Evolutionary conservation across 2,797 vertebrate genomes (phyloP).

Genomic region (Mastacembelus armatus): DNA sequence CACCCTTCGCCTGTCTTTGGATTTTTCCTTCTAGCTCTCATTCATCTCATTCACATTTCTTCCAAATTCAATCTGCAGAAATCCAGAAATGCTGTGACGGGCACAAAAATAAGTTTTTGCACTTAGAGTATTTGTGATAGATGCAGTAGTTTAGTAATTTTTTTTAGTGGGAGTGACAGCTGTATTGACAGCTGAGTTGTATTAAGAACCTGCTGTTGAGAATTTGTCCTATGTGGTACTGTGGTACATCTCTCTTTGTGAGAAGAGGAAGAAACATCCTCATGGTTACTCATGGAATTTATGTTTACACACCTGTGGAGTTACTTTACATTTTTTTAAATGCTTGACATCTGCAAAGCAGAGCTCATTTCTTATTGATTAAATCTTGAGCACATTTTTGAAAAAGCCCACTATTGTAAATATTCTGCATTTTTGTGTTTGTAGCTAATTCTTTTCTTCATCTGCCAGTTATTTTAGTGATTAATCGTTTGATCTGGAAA

Average conservation of each 20-base stretch:
- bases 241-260: conserved; percentile 23
- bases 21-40: conserved; percentile 20
- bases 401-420: too few relatives aligned
- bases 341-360: background rate
- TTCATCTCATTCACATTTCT: conserved; percentile 45
- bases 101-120: conserved; percentile 50
- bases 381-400: background rate
- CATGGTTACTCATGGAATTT: conserved; percentile 55
- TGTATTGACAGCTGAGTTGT: too few relatives aligned
- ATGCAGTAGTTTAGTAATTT: conserved; percentile 30
- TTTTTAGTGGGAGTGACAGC: conserved; percentile 23
- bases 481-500: background rate
- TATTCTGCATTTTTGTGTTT: background rate
- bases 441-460: too few relatives aligned
- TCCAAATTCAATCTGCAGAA: conserved; percentile 49
- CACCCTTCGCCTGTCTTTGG: conserved; percentile 24
- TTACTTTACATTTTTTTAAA: conserved; percentile 15
- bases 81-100: conserved; percentile 46
- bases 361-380: background rate
- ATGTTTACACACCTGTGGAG: background rate
- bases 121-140: conserved; percentile 28
- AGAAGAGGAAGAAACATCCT: conserved; percentile 35
- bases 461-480: background rate
- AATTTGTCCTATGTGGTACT: too few relatives aligned
- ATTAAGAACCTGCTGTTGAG: conserved; percentile 35